Conservation (phyloP, 1,140 invertebrate species). For the Aplysia californica region DNA sequence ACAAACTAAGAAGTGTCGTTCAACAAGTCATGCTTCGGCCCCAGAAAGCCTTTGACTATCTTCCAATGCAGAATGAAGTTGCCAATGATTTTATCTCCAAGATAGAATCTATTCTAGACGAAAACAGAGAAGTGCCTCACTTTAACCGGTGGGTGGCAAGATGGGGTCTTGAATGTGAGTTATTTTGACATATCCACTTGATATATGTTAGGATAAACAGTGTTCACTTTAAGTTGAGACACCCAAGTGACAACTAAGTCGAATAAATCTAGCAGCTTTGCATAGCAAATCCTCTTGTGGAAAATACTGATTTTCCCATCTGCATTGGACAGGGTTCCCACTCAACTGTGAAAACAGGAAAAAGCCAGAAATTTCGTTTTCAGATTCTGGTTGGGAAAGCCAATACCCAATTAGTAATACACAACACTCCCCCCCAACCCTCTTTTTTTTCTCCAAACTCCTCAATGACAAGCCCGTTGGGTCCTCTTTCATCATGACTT, state of each 20-base stretch:
- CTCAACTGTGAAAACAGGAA: not conserved
- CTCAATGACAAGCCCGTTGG: no score
- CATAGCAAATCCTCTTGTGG: not conserved
- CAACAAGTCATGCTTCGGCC: conserved; percentile 60
- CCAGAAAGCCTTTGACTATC: conserved; percentile 48
- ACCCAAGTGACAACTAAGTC: not conserved
- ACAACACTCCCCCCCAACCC: no score
- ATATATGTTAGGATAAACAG: not conserved
- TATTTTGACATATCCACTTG: not conserved
- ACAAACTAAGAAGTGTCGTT: conserved; percentile 49
- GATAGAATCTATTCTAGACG: conserved; percentile 35
- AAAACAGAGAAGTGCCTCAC: conserved; percentile 51
- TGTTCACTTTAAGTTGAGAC: not conserved
- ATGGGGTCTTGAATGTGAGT: conserved; percentile 68
- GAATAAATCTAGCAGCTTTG: not conserved
- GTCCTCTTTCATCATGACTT: no score
- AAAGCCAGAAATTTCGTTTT: no score
- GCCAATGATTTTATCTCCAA: conserved; percentile 50
- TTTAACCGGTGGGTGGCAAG: conserved; percentile 57
- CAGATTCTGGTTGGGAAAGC: no score
- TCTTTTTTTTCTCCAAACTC: no score
- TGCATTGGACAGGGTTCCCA: not conserved
- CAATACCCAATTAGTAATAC: no score
- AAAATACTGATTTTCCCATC: not conserved
- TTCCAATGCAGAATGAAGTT: conserved; percentile 49